phyloP scores from a whole-genome alignment of 2,797 vertebrate genomes.

The Ambastaia sidthimunki region DNA sequence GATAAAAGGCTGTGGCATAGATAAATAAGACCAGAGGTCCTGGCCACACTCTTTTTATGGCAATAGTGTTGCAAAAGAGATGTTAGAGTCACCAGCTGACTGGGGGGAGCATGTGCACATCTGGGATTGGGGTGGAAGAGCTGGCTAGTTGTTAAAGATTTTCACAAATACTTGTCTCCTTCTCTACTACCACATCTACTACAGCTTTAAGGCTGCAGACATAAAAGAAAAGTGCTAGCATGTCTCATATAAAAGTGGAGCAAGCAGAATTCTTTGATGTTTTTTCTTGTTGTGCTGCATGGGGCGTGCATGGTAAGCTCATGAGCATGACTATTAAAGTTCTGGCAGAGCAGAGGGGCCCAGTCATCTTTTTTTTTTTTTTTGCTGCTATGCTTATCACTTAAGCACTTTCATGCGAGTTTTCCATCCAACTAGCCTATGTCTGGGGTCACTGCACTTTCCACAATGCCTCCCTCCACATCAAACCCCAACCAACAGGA shows the following conservation, averaged over 20 bases:
- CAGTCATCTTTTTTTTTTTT: background rate
- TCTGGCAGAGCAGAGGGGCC: slow-evolving; percentile 41
- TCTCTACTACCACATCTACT: slow-evolving; percentile 2
- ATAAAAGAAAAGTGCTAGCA: slow-evolving; percentile 51
- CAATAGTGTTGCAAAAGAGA: slow-evolving; percentile 26
- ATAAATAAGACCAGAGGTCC: background rate
- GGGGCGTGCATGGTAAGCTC: slow-evolving; percentile 64
- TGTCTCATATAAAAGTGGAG: slow-evolving; percentile 60
- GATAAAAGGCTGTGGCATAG: background rate
- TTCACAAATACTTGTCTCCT: slow-evolving; percentile 36
- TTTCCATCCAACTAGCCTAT: slow-evolving; percentile 22
- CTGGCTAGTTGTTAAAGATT: slow-evolving; percentile 11
- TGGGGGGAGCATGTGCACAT: slow-evolving; percentile 24
- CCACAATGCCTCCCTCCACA: slow-evolving; percentile 53
- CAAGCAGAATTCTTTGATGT: slow-evolving; percentile 63
- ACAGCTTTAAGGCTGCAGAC: slow-evolving; percentile 54
- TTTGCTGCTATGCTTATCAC: slow-evolving; percentile 28
- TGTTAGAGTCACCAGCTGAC: slow-evolving; percentile 2
- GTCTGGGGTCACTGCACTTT: slow-evolving; percentile 49
- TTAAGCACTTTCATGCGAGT: slow-evolving; percentile 40
- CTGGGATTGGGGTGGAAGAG: background rate
- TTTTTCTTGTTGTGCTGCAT: slow-evolving; percentile 45
- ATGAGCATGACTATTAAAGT: slow-evolving; percentile 54
- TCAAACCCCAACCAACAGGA: slow-evolving; percentile 55
- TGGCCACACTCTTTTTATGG: background rate